These are phyloP conservation scores for Chaetodon trifascialis DNA, from an alignment of 2,113 vertebrate genomes.

Conservation along the genomic window DNA sequence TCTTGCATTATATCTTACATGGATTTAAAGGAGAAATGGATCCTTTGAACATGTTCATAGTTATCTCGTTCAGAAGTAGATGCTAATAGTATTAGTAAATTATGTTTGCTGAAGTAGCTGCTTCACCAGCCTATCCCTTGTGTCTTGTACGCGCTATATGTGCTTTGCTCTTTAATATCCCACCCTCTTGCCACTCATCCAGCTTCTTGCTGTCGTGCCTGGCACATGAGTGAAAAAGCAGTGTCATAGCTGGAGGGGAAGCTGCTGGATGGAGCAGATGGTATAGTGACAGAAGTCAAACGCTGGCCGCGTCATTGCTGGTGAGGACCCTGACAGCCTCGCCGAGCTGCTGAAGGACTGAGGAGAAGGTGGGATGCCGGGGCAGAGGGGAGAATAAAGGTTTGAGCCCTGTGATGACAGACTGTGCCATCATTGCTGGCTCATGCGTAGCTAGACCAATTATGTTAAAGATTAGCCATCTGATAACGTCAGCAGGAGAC, in stretches of 20 bases:
- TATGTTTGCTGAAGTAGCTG: background rate
- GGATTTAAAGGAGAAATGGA: background rate
- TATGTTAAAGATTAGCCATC: slow-evolving; percentile 35
- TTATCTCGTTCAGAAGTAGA: background rate
- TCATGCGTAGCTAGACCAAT: background rate
- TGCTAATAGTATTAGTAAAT: background rate
- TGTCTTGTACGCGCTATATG: background rate
- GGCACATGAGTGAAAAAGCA: slow-evolving; percentile 19
- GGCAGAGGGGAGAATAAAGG: slow-evolving; percentile 11
- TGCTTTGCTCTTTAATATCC: background rate
- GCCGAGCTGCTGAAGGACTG: slow-evolving; percentile 9
- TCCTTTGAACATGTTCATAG: background rate
- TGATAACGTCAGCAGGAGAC: background rate
- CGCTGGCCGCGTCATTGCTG: slow-evolving; percentile 26
- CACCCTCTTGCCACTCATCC: slow-evolving; percentile 20
- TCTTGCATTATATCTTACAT: background rate
- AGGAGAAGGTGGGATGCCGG: slow-evolving; percentile 7
- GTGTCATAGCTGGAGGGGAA: slow-evolving; percentile 38
- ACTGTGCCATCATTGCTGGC: slow-evolving; percentile 32
- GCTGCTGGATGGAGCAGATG: slow-evolving; percentile 61
- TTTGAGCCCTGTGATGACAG: slow-evolving; percentile 36
- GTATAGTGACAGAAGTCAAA: slow-evolving; percentile 61
- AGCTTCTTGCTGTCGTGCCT: slow-evolving; percentile 11
- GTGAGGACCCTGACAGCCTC: slow-evolving; percentile 56
- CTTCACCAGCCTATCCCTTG: background rate